Percentiles rank a stretch among this genome's conserved stretches.
phyloP scores from a whole-genome alignment of 1,140 invertebrate genomes.

The Hermatobates lingyangjiaoensis region DNA sequence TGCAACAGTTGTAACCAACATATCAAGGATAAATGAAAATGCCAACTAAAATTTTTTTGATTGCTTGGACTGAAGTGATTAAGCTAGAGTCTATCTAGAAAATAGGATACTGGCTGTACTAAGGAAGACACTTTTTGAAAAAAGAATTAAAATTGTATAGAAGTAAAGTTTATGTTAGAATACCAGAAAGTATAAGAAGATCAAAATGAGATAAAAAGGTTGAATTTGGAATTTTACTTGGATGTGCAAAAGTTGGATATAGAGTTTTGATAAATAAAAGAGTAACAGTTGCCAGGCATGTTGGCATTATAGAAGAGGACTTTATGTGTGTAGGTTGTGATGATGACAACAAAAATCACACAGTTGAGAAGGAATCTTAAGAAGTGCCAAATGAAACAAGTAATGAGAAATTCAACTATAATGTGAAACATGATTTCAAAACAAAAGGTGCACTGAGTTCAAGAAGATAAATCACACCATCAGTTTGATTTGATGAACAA shows the following conservation, averaged over 20 bases:
- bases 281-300: conserved; percentile 16
- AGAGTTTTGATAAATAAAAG: conserved; percentile 15
- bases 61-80: conserved; percentile 17
- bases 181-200: conserved; percentile 9
- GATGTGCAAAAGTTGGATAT: conserved; percentile 15
- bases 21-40: conserved; percentile 9
- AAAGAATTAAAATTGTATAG: conserved; percentile 17
- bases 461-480: too few species aligned
- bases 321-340: conserved; percentile 13
- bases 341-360: too few species aligned
- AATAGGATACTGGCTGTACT: conserved; percentile 15
- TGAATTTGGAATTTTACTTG: conserved; percentile 14
- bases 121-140: conserved; percentile 18
- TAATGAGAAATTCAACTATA: too few species aligned
- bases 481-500: too few species aligned
- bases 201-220: conserved; percentile 16
- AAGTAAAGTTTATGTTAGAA: conserved; percentile 13
- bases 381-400: not conserved
- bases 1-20: conserved; percentile 11
- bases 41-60: not conserved
- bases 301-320: conserved; percentile 15
- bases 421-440: too few species aligned
- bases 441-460: too few species aligned
- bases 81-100: conserved; percentile 17
- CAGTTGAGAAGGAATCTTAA: conserved; percentile 8